These are phyloP conservation scores for Drosophila picticornis DNA, from an alignment of 2,888 invertebrate species.

Conservation along the genomic window DNA sequence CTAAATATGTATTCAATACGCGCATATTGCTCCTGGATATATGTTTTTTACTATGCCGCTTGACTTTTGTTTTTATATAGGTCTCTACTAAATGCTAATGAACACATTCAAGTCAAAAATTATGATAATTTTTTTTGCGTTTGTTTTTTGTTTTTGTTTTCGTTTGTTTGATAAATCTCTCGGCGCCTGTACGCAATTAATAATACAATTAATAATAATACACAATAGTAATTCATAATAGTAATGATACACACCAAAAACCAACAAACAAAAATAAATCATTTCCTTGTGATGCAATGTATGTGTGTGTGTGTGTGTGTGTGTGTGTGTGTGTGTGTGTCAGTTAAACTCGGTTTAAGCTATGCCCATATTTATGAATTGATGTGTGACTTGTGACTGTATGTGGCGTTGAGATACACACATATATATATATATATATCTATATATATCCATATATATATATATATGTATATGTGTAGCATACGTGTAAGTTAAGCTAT, in stretches of 20 bases:
- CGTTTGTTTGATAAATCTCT: constrained; percentile 7
- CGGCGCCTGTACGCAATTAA: constrained; percentile 16
- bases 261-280: constrained; percentile 15
- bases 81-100: constrained; percentile 82
- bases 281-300: constrained; percentile 38
- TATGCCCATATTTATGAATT: constrained; percentile 67
- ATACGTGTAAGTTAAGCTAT: constrained; percentile 64
- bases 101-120: constrained; percentile 82
- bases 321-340: constrained; percentile 15
- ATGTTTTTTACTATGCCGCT: constrained; percentile 37
- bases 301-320: constrained; percentile 16
- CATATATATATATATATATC: constrained; percentile 28
- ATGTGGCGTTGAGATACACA: constrained; percentile 35
- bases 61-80: constrained; percentile 17
- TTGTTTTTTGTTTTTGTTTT: constrained; percentile 1
- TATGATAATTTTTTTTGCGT: constrained; percentile 58
- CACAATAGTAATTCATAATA: constrained; percentile 25
- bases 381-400: constrained; percentile 50
- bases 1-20: constrained; percentile 79
- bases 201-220: constrained; percentile 47
- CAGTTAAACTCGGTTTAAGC: constrained; percentile 78
- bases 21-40: constrained; percentile 71
- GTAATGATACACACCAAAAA: constrained; percentile 22
- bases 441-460: constrained; percentile 32
- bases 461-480: constrained; percentile 46